Conservation (phyloP, 2,113 vertebrate species). For the Thunnus thynnus region DNA sequence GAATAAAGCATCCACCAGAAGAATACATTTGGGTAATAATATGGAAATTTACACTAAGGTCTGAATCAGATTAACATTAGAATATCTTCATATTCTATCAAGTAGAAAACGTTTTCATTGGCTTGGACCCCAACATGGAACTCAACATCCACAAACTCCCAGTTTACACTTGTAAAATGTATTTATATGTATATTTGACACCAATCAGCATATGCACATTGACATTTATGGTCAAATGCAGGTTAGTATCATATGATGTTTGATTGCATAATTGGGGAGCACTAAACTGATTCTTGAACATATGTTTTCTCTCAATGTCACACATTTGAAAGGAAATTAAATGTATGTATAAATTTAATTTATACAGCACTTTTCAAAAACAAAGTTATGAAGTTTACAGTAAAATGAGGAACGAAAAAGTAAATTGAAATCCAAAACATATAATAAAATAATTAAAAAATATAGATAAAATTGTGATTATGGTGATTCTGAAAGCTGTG, state of each 20-base stretch:
- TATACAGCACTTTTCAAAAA: too few species aligned
- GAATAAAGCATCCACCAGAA: constrained; percentile 79
- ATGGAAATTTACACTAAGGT: constrained; percentile 83
- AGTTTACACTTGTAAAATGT: neutral
- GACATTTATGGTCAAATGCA: neutral
- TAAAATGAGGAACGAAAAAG: neutral
- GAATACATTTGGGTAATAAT: constrained; percentile 86
- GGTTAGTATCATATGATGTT: neutral
- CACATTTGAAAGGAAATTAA: too few species aligned
- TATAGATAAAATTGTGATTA: neutral
- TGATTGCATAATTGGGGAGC: neutral
- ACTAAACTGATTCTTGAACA: too few species aligned
- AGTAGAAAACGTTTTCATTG: constrained; percentile 54
- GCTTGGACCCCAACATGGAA: constrained; percentile 19
- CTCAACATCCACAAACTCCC: neutral
- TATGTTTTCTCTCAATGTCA: too few species aligned
- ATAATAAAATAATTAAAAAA: neutral
- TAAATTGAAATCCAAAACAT: too few species aligned
- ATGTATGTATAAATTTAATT: too few species aligned
- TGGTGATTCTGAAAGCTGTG: neutral
- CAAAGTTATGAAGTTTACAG: neutral
- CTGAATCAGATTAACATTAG: constrained; percentile 80
- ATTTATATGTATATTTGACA: neutral
- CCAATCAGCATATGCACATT: neutral
- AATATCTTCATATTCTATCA: constrained; percentile 78